These are phyloP conservation scores for Phalacrocorax aristotelis DNA, from an alignment of 2,113 vertebrate genomes.

Conservation along the genomic window DNA sequence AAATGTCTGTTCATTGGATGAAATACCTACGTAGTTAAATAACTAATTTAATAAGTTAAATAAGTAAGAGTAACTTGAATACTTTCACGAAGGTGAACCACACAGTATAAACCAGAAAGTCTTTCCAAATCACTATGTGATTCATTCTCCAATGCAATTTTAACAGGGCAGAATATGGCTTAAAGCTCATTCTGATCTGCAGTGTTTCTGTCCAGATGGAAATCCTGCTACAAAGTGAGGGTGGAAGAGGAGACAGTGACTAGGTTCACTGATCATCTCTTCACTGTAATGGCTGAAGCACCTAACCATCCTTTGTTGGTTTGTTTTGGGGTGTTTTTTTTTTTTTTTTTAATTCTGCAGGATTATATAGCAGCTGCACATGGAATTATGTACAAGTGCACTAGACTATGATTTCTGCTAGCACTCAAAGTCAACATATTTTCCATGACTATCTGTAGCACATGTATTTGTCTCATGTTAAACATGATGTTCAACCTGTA, in stretches of 20 bases:
- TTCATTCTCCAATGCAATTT: neutral
- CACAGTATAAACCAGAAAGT: neutral
- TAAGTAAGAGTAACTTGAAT: neutral
- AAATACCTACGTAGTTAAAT: neutral
- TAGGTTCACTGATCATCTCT: neutral
- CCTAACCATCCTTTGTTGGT: neutral
- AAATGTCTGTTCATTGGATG: neutral
- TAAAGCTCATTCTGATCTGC: neutral
- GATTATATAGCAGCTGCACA: neutral
- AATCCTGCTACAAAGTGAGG: neutral
- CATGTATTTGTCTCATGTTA: neutral
- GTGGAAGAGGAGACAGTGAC: neutral
- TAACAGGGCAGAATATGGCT: neutral
- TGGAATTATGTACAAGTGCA: neutral
- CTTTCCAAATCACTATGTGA: neutral
- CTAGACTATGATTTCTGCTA: neutral
- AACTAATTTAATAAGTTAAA: neutral
- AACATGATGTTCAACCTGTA: neutral
- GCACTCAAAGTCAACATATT: neutral
- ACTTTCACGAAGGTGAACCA: neutral
- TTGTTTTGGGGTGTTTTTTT: neutral
- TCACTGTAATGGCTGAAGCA: neutral
- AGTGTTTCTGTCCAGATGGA: neutral
- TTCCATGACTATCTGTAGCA: neutral
- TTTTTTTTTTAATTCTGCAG: neutral